Conservation (phyloP, 2,113 vertebrate genomes). For the Rhagologus leucostigma region DNA sequence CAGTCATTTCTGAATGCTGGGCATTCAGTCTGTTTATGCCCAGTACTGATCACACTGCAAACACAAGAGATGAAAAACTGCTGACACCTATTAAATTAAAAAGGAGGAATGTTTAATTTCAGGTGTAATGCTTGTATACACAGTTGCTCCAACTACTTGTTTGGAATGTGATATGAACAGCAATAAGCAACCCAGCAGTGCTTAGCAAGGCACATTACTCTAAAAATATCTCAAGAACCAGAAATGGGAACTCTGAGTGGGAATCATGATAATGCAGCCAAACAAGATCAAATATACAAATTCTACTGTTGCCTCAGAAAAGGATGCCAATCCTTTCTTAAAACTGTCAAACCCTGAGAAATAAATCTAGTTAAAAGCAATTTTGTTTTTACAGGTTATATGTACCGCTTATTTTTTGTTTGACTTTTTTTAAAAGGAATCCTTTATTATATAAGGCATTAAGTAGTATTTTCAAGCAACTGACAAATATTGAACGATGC, state of each 20-base stretch:
- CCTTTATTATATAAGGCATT: not conserved
- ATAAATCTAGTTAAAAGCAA: not conserved
- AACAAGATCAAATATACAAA: not conserved
- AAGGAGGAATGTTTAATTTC: not conserved
- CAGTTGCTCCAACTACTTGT: not conserved
- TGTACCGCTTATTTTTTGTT: not conserved
- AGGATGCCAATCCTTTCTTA: not conserved
- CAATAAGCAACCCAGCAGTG: not conserved
- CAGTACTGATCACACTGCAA: not conserved
- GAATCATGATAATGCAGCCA: not conserved
- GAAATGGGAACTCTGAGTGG: not conserved
- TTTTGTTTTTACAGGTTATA: not conserved
- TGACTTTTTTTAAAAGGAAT: not conserved
- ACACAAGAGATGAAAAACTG: not conserved
- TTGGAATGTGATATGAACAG: not conserved
- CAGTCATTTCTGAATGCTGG: not conserved
- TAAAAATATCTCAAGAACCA: not conserved
- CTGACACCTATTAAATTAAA: not conserved
- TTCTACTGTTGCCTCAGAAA: not conserved
- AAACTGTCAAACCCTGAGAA: not conserved
- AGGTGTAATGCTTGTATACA: not conserved
- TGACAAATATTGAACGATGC: not conserved
- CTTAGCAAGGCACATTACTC: not conserved
- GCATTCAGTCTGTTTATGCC: not conserved
- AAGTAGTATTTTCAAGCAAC: not conserved